phyloP scores from a whole-genome alignment of 2,113 vertebrate genomes.

The Lycaon pictus region DNA sequence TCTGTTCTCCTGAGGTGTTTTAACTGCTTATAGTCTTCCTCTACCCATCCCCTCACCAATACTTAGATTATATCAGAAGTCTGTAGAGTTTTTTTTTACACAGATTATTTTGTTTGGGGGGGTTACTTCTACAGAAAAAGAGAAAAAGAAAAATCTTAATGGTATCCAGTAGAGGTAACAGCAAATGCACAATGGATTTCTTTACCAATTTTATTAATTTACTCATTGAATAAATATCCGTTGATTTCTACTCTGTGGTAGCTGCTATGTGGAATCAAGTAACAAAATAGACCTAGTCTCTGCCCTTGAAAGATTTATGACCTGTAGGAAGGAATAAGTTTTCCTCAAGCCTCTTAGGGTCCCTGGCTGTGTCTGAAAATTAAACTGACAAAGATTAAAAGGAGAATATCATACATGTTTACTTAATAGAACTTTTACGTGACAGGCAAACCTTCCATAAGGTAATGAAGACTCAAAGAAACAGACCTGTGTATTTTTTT shows the following conservation, averaged over 20 bases:
- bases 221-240: background rate
- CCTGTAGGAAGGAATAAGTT: background rate
- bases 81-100: background rate
- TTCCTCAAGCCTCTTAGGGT: background rate
- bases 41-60: background rate
- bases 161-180: background rate
- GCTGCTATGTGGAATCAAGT: background rate
- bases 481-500: background rate
- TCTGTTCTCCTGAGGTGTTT: constrained; percentile 9
- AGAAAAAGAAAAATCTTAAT: background rate
- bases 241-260: background rate
- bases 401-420: background rate
- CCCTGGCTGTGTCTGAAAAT: background rate
- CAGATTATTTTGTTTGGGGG: no score
- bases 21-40: background rate
- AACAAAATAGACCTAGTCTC: background rate
- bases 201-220: background rate
- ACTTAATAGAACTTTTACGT: background rate
- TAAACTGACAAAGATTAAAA: background rate
- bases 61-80: constrained; percentile 19
- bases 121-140: background rate
- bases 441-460: background rate
- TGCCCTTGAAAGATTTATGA: constrained; percentile 36
- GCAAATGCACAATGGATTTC: background rate
- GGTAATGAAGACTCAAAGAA: background rate